A percentile compares a stretch with the other conserved stretches of the same genome.
Conservation (phyloP, 2,797 vertebrate species). For the Nothura maculosa region DNA sequence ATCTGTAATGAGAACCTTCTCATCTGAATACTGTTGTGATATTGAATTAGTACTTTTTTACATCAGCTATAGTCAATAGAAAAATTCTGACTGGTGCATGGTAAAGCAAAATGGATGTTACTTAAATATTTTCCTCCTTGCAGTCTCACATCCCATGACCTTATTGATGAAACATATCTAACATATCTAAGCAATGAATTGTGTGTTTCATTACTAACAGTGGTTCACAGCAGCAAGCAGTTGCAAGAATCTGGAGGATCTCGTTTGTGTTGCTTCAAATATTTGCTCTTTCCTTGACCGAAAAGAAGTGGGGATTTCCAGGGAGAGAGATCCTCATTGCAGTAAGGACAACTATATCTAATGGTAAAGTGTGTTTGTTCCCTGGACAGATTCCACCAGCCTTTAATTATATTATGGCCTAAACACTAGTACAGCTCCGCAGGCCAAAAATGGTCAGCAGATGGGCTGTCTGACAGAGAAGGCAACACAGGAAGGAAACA, state of each 20-base stretch:
- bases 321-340: neutral
- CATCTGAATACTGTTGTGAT: neutral
- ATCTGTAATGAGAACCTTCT: neutral
- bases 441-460: neutral
- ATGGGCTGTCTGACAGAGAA: neutral
- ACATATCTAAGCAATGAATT: neutral
- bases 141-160: neutral
- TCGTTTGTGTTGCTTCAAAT: slow-evolving; percentile 1
- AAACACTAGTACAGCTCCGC: neutral
- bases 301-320: slow-evolving; percentile 12
- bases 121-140: neutral
- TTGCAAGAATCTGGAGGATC: neutral
- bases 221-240: neutral
- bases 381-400: neutral
- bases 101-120: neutral
- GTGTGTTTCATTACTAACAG: neutral
- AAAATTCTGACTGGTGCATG: neutral
- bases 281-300: neutral
- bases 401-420: neutral
- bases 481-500: neutral
- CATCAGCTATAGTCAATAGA: neutral
- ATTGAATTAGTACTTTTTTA: neutral
- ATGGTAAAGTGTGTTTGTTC: neutral
- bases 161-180: neutral
- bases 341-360: neutral